These are phyloP conservation scores for Abrostola tripartita DNA, from an alignment of 2,888 invertebrate species.

Conservation along the genomic window DNA sequence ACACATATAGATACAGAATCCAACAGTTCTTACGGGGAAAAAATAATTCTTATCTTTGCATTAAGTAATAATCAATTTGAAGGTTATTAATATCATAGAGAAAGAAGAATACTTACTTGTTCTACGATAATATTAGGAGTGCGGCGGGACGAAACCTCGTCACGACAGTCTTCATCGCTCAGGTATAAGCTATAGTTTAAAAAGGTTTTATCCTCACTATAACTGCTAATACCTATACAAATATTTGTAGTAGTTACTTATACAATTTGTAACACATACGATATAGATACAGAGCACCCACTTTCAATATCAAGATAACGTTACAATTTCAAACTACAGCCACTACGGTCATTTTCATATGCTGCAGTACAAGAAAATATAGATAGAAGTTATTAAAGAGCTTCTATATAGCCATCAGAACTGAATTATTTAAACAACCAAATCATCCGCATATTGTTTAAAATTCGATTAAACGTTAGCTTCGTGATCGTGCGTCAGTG, in stretches of 20 bases:
- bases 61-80: too few relatives aligned
- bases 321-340: not conserved
- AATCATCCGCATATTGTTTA: slow-evolving; percentile 12
- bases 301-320: not conserved
- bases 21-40: too few relatives aligned
- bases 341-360: not conserved
- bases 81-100: too few relatives aligned
- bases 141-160: too few relatives aligned
- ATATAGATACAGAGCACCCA: not conserved
- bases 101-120: too few relatives aligned
- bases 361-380: not conserved
- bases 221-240: not conserved
- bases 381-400: too few relatives aligned
- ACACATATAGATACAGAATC: too few relatives aligned
- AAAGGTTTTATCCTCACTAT: too few relatives aligned
- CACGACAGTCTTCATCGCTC: too few relatives aligned
- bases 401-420: not conserved
- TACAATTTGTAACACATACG: not conserved
- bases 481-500: slow-evolving; percentile 17
- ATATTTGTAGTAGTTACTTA: not conserved
- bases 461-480: slow-evolving; percentile 20
- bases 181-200: too few relatives aligned
- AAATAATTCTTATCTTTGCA: too few relatives aligned
- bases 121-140: too few relatives aligned
- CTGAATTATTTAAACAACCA: slow-evolving; percentile 10